Evolutionary conservation across 2,797 vertebrate genomes (phyloP), one percentile per base, ranked within the genome.

Genomic region (Gastrophryne carolinensis): DNA sequence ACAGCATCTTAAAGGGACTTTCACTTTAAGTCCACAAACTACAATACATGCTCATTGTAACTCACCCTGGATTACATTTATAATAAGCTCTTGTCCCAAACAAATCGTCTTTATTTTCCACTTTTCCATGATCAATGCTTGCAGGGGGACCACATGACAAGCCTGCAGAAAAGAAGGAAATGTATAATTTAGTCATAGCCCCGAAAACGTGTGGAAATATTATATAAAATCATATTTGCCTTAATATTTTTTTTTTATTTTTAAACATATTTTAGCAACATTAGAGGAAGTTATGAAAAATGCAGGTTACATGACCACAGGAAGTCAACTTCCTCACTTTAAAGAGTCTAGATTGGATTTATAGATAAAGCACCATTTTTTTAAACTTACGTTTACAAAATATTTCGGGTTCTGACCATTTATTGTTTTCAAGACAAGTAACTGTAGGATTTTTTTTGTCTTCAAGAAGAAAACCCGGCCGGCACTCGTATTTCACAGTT

Each of bases 51-150:
- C n/a, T n/a, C n/a, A n/a, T n/a, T n/a, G n/a, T n/a, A n/a, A 79
- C 87, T 89, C 65, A 92, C 89, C 88, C 89, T 35, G 3, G 0
- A 0, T 41, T 32, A 77, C 89, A 92, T 17, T n/a, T 68, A 54
- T 88, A 88, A 12, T 2, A 72, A 73, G 79, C 2, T 4, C 0
- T 7, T 10, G 88, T 83, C 79, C 86, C 86, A 80, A 90, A 82
- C 0, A 0, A 0, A 24, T 77, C 39, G 24, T 73, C 62, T 74
- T 15, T 0, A 13, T 39, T 0, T 1, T 72, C 0, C 62, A 82
- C 0, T 9, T 23, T 0, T 30, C 88, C 89, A 44, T 90, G 58
- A 1, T 0, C 0, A 53, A 81, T 34, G 0, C 83, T 63, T 79
- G 56, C 27, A 64, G 88, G 89, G 39, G 80, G 3, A 0, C 0